Evolutionary conservation across 2,888 invertebrate genomes (phyloP), one percentile per base, ranked within the genome.

Genomic region (Cheilosia urbana): DNA sequence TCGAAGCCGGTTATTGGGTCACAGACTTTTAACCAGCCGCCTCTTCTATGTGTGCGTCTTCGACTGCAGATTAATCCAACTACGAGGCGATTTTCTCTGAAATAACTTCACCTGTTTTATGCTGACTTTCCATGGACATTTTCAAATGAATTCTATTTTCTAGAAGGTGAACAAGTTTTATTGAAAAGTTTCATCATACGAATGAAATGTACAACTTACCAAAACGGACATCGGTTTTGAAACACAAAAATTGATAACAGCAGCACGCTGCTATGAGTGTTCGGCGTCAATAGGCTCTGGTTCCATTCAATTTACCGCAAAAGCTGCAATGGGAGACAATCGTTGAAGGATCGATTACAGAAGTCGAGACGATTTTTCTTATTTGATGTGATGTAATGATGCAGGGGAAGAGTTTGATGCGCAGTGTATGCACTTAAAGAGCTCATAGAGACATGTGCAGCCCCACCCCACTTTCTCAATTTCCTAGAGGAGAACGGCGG

Each of bases 131-230:
- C 51, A 69, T 75, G 57, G 69, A 53, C 63, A 53, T 79, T 49
- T 79, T 66, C 60, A 75, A 49, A 69, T 51, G n/a, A 60, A 58
- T 17, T 68, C 37, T 51, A 77, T 53, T 53, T 77, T 66, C 82
- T 77, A 34, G 9, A 76, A 51, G 27, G 7, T 7, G 17, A 51
- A 53, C 1, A 2, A 34, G 13, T 24, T n/a, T 3, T 15, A 21
- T 17, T 37, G 2, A 40, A 15, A 7, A 11, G 19, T n/a, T 69
- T 7, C 0, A 13, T 2, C 9, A 3, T 13, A 9, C 9, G 21
- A 11, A 7, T 21, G 13, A 0, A 13, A 15, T 21, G 1, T 57
- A 11, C 15, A 5, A 34, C 77, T 40, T 47, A 82, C 82, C 51
- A 19, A 19, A 37, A 34, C 27, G 24, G 40, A 51, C 13, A 55